Conservation (phyloP, 2,888 invertebrate genomes). For the Saturnia japonica region DNA sequence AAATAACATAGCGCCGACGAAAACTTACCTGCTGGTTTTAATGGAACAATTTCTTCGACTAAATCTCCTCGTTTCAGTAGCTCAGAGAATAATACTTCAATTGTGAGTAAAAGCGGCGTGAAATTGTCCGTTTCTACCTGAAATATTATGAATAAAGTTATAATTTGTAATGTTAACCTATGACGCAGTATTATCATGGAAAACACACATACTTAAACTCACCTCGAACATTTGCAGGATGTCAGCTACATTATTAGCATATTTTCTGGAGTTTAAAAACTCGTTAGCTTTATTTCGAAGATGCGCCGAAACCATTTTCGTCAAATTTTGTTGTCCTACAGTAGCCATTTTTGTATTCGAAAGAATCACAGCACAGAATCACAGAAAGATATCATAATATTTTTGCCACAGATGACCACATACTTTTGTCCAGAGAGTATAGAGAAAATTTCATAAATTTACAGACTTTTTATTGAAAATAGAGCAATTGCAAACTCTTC, state of each 20-base stretch:
- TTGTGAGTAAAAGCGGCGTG: slow-evolving; percentile 84
- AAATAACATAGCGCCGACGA: slow-evolving; percentile 32
- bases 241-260: slow-evolving; percentile 85
- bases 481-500: no score
- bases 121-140: slow-evolving; percentile 73
- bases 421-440: not conserved
- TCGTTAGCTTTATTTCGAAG: slow-evolving; percentile 86
- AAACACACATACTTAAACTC: slow-evolving; percentile 24
- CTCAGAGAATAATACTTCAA: slow-evolving; percentile 87
- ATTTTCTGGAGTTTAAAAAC: slow-evolving; percentile 84
- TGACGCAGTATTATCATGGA: slow-evolving; percentile 49
- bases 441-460: not conserved
- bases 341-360: slow-evolving; percentile 77
- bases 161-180: slow-evolving; percentile 49
- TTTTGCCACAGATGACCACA: not conserved
- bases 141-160: slow-evolving; percentile 42
- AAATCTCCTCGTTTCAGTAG: slow-evolving; percentile 85
- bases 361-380: slow-evolving; percentile 45
- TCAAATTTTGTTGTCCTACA: slow-evolving; percentile 59
- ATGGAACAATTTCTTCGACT: slow-evolving; percentile 81
- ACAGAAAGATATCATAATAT: slow-evolving; percentile 4
- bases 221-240: slow-evolving; percentile 87
- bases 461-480: no score
- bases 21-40: slow-evolving; percentile 80
- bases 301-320: slow-evolving; percentile 84